Conservation (phyloP, 2,888 invertebrate genomes). For the Dryadula phaetusa region DNA sequence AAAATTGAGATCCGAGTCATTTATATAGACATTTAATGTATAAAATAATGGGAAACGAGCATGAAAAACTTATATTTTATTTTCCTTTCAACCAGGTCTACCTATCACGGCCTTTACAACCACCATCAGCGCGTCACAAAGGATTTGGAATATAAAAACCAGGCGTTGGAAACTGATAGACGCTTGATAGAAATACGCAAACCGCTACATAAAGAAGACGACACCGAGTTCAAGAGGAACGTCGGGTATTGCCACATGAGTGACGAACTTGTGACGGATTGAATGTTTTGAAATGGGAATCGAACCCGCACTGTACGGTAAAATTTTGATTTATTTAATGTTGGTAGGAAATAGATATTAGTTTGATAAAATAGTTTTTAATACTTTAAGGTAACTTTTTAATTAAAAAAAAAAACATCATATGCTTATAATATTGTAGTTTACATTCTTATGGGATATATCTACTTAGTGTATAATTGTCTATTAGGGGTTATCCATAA, state of each 20-base stretch:
- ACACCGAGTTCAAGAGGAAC: slow-evolving; percentile 88
- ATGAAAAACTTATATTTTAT: background rate
- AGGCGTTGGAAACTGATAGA: slow-evolving; percentile 90
- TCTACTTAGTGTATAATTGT: no score
- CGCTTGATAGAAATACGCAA: slow-evolving; percentile 88
- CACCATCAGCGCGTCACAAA: slow-evolving; percentile 84
- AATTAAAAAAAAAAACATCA: no score
- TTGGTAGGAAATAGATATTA: no score
- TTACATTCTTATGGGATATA: no score
- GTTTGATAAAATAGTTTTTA: no score
- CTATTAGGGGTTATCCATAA: no score
- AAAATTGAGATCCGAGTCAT: no score
- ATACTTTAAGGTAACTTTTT: no score
- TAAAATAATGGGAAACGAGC: no score
- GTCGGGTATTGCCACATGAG: slow-evolving; percentile 89
- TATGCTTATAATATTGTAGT: no score
- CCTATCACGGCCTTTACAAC: slow-evolving; percentile 85
- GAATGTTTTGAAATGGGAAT: slow-evolving; percentile 28
- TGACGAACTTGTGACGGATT: slow-evolving; percentile 81
- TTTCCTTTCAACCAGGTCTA: slow-evolving; percentile 69
- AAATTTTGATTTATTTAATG: no score
- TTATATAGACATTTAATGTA: no score
- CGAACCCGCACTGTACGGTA: background rate
- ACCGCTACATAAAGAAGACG: slow-evolving; percentile 79
- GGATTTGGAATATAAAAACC: slow-evolving; percentile 90